A percentile compares a stretch with the other conserved stretches of the same genome.
Evolutionary conservation across 2,797 vertebrate genomes (phyloP).

Genomic region (Pseudotriccus pelzelni): DNA sequence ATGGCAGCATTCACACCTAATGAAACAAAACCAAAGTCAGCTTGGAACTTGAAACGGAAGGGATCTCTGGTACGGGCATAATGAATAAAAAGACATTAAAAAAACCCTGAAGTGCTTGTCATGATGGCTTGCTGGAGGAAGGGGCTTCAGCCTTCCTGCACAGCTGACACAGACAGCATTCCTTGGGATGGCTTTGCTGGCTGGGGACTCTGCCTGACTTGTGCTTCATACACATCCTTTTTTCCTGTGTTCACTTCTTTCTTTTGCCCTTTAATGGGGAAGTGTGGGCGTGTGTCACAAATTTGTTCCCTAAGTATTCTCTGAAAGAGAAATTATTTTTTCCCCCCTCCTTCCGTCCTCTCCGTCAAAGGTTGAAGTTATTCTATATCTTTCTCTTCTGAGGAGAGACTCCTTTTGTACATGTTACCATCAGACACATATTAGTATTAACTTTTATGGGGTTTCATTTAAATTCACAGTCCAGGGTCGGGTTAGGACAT

Average conservation of each 20-base stretch:
- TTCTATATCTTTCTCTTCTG: background rate
- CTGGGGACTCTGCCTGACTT: background rate
- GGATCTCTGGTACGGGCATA: background rate
- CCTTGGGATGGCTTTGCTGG: background rate
- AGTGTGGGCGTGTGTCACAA: background rate
- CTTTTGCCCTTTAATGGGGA: background rate
- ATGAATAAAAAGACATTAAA: background rate
- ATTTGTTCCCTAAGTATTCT: background rate
- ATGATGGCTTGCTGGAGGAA: background rate
- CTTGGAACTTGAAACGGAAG: background rate
- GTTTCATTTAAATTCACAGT: background rate
- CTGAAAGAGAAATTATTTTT: background rate
- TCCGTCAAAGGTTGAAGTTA: background rate
- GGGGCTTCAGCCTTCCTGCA: background rate
- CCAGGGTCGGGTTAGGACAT: background rate
- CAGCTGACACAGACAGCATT: background rate
- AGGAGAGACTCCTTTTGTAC: background rate
- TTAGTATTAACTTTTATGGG: background rate
- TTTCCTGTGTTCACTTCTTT: background rate
- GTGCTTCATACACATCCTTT: background rate
- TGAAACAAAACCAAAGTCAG: background rate
- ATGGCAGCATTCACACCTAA: background rate
- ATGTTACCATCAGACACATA: background rate
- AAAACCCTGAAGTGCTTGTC: background rate
- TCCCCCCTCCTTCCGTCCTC: background rate